Conservation (phyloP, 37 sponge, comb jelly and placozoan genomes). For the Tethya wilhelma region DNA sequence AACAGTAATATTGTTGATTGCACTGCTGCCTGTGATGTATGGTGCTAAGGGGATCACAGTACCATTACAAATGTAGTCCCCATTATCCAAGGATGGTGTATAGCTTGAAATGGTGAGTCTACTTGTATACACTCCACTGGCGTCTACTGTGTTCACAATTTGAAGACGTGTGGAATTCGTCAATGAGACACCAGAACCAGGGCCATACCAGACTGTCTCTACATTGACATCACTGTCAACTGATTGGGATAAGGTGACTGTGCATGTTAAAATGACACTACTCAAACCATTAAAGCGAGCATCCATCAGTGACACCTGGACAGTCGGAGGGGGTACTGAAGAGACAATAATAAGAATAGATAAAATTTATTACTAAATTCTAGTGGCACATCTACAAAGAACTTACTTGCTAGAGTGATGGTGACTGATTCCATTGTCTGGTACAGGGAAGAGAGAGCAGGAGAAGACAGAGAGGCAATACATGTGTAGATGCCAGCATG, state of each 20-base stretch:
- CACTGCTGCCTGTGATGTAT: slow-evolving; percentile 13
- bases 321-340: slow-evolving; percentile 9
- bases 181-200: not conserved
- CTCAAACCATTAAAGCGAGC: not conserved
- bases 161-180: not conserved
- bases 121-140: not conserved
- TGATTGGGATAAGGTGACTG: not conserved
- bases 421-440: not conserved
- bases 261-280: slow-evolving; percentile 4
- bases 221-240: slow-evolving; percentile 7
- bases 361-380: not conserved
- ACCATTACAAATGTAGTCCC: slow-evolving; percentile 22
- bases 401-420: not conserved
- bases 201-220: slow-evolving; percentile 6
- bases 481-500: slow-evolving; percentile 15
- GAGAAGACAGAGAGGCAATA: not conserved
- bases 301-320: not conserved
- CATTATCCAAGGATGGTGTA: not conserved
- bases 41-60: slow-evolving; percentile 8
- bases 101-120: slow-evolving; percentile 8
- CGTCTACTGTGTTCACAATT: not conserved
- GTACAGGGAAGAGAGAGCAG: slow-evolving; percentile 3
- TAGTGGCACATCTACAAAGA: not conserved
- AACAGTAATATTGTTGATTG: not conserved
- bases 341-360: not conserved